Evolutionary conservation across 2,888 invertebrate species (phyloP).

Genomic region (Elaeidobius kamerunicus): DNA sequence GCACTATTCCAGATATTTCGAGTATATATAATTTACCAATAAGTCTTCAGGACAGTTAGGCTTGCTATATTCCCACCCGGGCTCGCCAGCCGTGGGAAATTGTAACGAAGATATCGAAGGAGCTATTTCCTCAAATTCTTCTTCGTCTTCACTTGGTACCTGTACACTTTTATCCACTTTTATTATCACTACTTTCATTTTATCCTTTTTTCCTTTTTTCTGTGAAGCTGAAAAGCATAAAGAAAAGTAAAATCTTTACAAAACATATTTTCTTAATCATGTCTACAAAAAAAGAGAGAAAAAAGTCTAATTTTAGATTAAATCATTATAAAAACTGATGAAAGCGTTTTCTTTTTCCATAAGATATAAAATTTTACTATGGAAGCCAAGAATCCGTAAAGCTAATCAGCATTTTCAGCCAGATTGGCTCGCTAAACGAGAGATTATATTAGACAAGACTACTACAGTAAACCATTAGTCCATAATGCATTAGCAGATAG

Average conservation of each 20-base stretch:
- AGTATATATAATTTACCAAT: constrained; percentile 12
- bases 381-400: no score
- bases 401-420: no score
- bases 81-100: constrained; percentile 42
- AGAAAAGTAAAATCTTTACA: constrained; percentile 1
- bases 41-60: constrained; percentile 40
- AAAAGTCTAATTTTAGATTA: no score
- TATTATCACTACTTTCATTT: constrained; percentile 32
- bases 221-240: neutral
- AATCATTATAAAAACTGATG: no score
- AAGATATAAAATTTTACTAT: no score
- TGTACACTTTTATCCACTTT: constrained; percentile 44
- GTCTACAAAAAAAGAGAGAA: neutral
- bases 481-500: no score
- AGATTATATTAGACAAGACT: no score
- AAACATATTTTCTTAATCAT: neutral
- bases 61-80: constrained; percentile 47
- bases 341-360: constrained; percentile 19
- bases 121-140: constrained; percentile 29
- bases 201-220: constrained; percentile 29
- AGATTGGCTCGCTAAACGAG: no score
- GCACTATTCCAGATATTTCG: neutral
- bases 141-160: constrained; percentile 40
- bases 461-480: no score
- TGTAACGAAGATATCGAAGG: constrained; percentile 2